Evolutionary conservation across 2,888 invertebrate genomes (phyloP).

Genomic region (Galerucella nymphaeae): DNA sequence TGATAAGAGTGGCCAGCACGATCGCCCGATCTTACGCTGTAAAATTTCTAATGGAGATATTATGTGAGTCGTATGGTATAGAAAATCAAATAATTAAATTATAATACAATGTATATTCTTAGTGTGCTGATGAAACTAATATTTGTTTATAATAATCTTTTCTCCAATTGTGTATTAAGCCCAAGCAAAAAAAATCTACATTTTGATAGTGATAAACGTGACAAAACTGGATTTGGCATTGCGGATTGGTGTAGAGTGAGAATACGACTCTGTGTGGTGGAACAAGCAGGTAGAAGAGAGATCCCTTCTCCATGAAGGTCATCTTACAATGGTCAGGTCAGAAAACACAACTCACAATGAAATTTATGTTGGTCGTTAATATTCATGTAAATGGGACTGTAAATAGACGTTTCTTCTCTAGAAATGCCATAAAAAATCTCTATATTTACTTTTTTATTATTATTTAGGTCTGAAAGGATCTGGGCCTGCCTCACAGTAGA

Average conservation of each 20-base stretch:
- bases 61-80: no score
- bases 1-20: no score
- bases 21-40: no score
- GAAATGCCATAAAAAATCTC: constrained; percentile 49
- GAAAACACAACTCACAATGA: constrained; percentile 51
- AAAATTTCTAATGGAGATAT: no score
- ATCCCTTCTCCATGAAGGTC: constrained; percentile 49
- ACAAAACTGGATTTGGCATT: neutral
- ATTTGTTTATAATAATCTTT: no score
- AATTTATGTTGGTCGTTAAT: constrained; percentile 56
- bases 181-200: no score
- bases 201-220: no score
- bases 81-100: no score
- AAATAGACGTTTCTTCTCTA: constrained; percentile 52
- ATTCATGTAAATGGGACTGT: constrained; percentile 53
- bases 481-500: constrained; percentile 25
- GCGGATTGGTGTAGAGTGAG: neutral
- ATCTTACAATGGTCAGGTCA: constrained; percentile 53
- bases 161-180: no score
- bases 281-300: constrained; percentile 50
- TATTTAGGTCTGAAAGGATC: constrained; percentile 32
- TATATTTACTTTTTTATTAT: constrained; percentile 47
- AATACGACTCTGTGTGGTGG: constrained; percentile 21
- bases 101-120: no score
- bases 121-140: no score